Conservation (phyloP, 2,888 invertebrate genomes). For the Branchellion lobata region DNA sequence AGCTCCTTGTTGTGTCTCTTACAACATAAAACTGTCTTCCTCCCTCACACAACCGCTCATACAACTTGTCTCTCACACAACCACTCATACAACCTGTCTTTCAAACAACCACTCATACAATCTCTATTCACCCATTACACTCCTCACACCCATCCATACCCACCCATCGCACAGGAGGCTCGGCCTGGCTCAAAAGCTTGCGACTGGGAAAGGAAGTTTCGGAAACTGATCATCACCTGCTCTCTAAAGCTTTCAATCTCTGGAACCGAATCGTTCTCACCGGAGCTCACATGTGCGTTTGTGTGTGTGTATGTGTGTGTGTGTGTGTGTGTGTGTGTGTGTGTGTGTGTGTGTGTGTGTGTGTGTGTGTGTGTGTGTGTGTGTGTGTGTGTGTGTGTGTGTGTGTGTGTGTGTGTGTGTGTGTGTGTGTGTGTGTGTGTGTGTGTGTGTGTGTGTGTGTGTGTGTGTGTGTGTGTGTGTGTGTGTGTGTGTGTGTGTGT, state of each 20-base stretch:
- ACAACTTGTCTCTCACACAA: not conserved
- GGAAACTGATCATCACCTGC: not conserved
- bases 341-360: constrained; percentile 31
- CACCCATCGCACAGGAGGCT: not conserved
- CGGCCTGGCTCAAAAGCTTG: not conserved
- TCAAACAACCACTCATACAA: not conserved
- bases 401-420: constrained; percentile 33
- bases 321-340: constrained; percentile 14
- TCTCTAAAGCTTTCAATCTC: not conserved
- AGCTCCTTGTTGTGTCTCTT: too few relatives aligned
- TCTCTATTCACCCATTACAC: too few relatives aligned
- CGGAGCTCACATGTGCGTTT: constrained; percentile 1
- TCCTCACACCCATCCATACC: too few relatives aligned
- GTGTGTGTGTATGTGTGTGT: constrained; percentile 20
- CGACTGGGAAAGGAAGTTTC: not conserved
- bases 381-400: constrained; percentile 31
- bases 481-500: not conserved
- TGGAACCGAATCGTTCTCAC: not conserved
- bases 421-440: constrained; percentile 10
- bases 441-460: constrained; percentile 5
- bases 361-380: constrained; percentile 33
- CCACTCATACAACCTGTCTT: not conserved
- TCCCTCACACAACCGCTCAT: not conserved
- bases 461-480: not conserved
- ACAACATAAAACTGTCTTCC: too few relatives aligned